Percentiles rank a stretch among this genome's conserved stretches.
Conservation (phyloP, 1,140 invertebrate genomes). For the Eriosoma lanigerum region DNA sequence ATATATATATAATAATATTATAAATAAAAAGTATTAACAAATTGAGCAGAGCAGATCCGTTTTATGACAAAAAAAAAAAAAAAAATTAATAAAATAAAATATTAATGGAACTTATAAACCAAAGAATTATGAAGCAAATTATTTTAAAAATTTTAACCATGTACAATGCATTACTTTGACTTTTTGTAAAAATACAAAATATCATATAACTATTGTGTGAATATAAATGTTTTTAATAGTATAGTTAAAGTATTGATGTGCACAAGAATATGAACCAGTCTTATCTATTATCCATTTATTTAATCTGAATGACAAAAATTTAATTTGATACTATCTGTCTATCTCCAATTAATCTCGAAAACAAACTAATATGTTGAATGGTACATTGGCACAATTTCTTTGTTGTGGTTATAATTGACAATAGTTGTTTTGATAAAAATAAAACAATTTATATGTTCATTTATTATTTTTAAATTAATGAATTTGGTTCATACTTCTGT, state of each 20-base stretch:
- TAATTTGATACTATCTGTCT: too few species aligned
- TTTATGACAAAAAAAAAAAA: not conserved
- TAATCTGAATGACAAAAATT: too few species aligned
- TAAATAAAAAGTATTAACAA: slow-evolving; percentile 26
- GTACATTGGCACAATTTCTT: too few species aligned
- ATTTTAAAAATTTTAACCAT: slow-evolving; percentile 5
- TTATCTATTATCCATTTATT: too few species aligned
- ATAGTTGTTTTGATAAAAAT: not conserved
- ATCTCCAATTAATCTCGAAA: too few species aligned
- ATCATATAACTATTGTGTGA: not conserved
- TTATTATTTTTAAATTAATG: not conserved
- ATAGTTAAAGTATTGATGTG: not conserved
- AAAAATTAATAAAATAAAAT: not conserved
- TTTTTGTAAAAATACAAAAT: too few species aligned
- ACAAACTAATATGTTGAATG: too few species aligned
- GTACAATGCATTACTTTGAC: not conserved
- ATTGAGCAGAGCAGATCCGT: slow-evolving; percentile 45
- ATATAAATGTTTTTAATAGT: not conserved
- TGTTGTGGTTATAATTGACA: slow-evolving; percentile 15
- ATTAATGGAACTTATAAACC: not conserved
- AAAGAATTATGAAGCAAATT: not conserved
- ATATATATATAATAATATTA: not conserved
- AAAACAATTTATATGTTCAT: not conserved
- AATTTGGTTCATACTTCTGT: not conserved
- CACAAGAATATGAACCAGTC: not conserved